Percentiles rank a stretch among this genome's conserved stretches.
These are phyloP conservation scores for Achroia grisella DNA, from an alignment of 1,140 invertebrate genomes.

Conservation along the genomic window DNA sequence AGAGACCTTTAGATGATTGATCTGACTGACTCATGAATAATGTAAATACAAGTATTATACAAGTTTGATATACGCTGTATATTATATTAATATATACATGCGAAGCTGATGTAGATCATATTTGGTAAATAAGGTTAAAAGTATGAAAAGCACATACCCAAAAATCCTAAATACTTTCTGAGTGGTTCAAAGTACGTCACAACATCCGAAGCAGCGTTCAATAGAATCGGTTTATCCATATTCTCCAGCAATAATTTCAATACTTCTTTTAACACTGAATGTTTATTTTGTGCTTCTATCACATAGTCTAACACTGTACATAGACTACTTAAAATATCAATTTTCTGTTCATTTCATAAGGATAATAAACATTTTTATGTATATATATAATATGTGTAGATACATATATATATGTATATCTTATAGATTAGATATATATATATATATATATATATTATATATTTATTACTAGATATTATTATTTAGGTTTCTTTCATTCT, in stretches of 20 bases:
- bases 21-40: too few species aligned
- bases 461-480: too few species aligned
- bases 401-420: too few species aligned
- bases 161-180: constrained; percentile 35
- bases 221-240: constrained; percentile 33
- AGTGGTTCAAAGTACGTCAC: constrained; percentile 25
- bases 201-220: constrained; percentile 29
- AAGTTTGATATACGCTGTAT: too few species aligned
- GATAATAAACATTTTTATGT: not conserved
- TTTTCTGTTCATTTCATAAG: constrained; percentile 26
- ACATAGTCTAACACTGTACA: constrained; percentile 34
- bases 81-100: not conserved
- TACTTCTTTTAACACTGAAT: constrained; percentile 15
- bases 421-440: too few species aligned
- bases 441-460: too few species aligned
- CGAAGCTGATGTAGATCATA: not conserved
- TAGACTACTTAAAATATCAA: constrained; percentile 29
- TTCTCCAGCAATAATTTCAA: constrained; percentile 24
- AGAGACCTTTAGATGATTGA: too few species aligned
- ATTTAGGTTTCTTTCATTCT: too few species aligned
- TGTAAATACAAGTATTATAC: too few species aligned
- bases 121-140: too few species aligned
- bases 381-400: not conserved
- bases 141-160: constrained; percentile 27
- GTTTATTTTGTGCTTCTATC: constrained; percentile 20